These are phyloP conservation scores for Amorpha juglandis DNA, from an alignment of 2,888 invertebrate species.

Conservation along the genomic window DNA sequence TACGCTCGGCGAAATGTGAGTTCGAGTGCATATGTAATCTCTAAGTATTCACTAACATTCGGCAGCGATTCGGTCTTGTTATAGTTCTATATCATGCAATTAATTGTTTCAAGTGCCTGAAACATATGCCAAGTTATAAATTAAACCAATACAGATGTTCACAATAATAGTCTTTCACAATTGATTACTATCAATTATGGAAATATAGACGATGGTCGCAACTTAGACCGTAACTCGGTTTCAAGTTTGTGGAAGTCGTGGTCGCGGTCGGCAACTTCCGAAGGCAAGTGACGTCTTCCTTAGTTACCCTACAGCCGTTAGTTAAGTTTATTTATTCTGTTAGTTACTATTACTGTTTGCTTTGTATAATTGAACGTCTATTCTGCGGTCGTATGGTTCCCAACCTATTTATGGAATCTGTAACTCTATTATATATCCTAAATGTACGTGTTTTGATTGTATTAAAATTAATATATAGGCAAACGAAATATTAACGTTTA, in stretches of 20 bases:
- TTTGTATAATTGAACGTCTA: constrained; percentile 33
- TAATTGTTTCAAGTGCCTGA: neutral
- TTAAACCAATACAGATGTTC: constrained; percentile 17
- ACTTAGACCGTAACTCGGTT: constrained; percentile 28
- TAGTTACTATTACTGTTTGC: constrained; percentile 37
- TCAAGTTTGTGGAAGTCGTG: constrained; percentile 26
- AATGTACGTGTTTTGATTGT: neutral
- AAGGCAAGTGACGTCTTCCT: constrained; percentile 43
- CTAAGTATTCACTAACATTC: too few species aligned
- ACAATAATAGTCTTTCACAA: neutral
- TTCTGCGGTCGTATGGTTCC: constrained; percentile 20
- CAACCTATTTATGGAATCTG: neutral
- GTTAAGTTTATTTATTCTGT: constrained; percentile 42
- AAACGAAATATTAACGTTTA: too few species aligned
- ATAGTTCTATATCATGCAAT: neutral
- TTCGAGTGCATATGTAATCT: too few species aligned
- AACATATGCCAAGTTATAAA: neutral
- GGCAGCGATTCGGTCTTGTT: too few species aligned
- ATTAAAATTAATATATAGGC: neutral
- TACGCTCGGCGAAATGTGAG: too few species aligned
- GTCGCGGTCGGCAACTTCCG: constrained; percentile 40
- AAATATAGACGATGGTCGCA: constrained; percentile 27
- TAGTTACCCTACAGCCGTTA: constrained; percentile 35
- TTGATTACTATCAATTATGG: constrained; percentile 25
- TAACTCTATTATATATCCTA: neutral